Conservation (phyloP, 2,113 vertebrate genomes). For the Okapia johnstoni region DNA sequence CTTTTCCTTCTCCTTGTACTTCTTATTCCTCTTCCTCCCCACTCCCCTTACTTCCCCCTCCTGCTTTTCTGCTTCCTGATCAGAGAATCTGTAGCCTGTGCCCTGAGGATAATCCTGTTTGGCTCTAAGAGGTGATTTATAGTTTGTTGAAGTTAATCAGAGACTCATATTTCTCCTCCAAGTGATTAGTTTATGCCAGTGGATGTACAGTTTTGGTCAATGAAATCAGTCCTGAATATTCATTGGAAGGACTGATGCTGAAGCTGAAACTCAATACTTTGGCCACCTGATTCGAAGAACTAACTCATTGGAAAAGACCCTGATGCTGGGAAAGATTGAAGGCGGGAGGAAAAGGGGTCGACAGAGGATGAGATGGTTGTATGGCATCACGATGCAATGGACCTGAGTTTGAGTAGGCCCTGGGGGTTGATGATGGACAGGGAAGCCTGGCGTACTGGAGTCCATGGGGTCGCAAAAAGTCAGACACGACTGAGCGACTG, state of each 20-base stretch:
- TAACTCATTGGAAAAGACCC: neutral
- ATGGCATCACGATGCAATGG: neutral
- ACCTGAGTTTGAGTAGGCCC: neutral
- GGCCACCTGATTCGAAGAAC: neutral
- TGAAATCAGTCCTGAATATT: neutral
- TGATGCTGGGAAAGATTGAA: neutral
- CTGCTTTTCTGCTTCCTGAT: neutral
- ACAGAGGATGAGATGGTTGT: neutral
- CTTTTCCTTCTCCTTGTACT: neutral
- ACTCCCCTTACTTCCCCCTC: accelerated
- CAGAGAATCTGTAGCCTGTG: neutral
- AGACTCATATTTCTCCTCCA: neutral
- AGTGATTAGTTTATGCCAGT: neutral
- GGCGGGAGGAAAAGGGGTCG: accelerated
- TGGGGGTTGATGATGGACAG: neutral
- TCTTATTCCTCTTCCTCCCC: neutral
- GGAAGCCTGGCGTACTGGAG: neutral
- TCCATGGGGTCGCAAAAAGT: neutral
- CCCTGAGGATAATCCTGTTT: neutral
- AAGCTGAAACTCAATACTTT: neutral
- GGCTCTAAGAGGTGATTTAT: neutral
- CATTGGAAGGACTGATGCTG: neutral
- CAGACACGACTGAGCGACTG: neutral
- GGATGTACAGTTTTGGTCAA: neutral
- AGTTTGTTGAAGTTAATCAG: neutral